These are phyloP conservation scores for Lycocorax pyrrhopterus DNA, from an alignment of 2,113 vertebrate species.

Conservation along the genomic window DNA sequence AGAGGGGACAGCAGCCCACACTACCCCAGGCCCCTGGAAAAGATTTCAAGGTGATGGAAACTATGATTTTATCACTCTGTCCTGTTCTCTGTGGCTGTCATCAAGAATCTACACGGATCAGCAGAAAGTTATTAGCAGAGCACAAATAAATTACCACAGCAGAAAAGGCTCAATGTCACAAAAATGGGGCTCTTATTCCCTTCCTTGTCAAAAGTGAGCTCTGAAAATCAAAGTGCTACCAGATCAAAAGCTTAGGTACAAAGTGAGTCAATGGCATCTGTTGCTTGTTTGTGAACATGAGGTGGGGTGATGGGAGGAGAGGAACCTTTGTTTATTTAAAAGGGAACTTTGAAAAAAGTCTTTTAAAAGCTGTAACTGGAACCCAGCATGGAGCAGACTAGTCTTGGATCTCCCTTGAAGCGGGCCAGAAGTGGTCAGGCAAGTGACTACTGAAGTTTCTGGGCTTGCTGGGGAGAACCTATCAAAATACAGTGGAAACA, in stretches of 20 bases:
- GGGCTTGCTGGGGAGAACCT: not conserved
- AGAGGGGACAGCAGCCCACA: not conserved
- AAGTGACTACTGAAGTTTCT: not conserved
- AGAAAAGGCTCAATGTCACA: slow-evolving; percentile 26
- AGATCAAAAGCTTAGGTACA: slow-evolving; percentile 36
- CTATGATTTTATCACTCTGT: not conserved
- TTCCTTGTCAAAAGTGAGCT: slow-evolving; percentile 36
- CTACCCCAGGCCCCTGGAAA: not conserved
- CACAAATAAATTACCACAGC: slow-evolving; percentile 11
- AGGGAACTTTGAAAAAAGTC: not conserved
- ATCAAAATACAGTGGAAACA: not conserved
- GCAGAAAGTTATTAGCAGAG: slow-evolving; percentile 31
- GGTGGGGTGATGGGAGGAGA: not conserved
- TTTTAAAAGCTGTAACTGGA: not conserved
- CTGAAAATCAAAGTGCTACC: slow-evolving; percentile 5
- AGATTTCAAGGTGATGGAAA: not conserved
- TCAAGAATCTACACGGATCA: not conserved
- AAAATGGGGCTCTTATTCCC: slow-evolving; percentile 26
- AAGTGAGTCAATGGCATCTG: slow-evolving; percentile 26
- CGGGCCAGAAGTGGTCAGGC: not conserved
- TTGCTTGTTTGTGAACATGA: not conserved
- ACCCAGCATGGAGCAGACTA: not conserved
- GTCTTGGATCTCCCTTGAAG: not conserved
- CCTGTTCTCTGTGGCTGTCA: not conserved
- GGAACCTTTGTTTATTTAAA: not conserved